Evolutionary conservation across 2,888 invertebrate genomes (phyloP), one percentile per base, ranked within the genome.

Genomic region (Diplolepis rosae): DNA sequence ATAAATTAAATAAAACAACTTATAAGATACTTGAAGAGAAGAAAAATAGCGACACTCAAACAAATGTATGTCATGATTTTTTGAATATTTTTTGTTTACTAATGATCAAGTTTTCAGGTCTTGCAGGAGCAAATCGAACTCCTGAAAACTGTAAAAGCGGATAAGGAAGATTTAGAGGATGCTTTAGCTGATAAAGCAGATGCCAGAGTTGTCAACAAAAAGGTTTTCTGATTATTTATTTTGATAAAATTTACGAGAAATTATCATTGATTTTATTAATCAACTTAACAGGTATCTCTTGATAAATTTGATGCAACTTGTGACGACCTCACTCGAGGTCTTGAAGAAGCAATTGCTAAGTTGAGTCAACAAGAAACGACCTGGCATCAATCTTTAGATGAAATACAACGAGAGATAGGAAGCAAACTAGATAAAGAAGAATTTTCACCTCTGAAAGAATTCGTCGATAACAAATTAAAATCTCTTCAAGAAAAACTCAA

Each of bases 171-270:
- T 78, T 90, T 95, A 79, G 92, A 93, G 70, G 93, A 94, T 73
- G 92, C 94, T 1, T 89, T 95, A 79, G 93, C 94, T 0, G 93
- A 94, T 69, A 95, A 95, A 87, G 95, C 94, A 0, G 94, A 95
- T 83, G 90, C 92, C 65, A 91, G 92, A 1, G 90, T 92, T 83
- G 89, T 95, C 70, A 92, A 94, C 68, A 90, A 92, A 48, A 95
- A 95, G 83, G 94, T 95, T 6, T 52, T 30, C 42, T 52, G 4
- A 15, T 45, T 0, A 56, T 52, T 15, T 27, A 18, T 51, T n/a
- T 35, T 42, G 22, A 66, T 9, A 45, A 35, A 30, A 13, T 13
- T n/a, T 71, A 39, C 65, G 6, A 30, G 22, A 3, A 15, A 11
- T n/a, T 13, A 32, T 56, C 9, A 24, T n/a, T 69, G 48, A 56